These are phyloP conservation scores for Megalurothrips usitatus DNA, from an alignment of 2,888 invertebrate species.

Conservation along the genomic window DNA sequence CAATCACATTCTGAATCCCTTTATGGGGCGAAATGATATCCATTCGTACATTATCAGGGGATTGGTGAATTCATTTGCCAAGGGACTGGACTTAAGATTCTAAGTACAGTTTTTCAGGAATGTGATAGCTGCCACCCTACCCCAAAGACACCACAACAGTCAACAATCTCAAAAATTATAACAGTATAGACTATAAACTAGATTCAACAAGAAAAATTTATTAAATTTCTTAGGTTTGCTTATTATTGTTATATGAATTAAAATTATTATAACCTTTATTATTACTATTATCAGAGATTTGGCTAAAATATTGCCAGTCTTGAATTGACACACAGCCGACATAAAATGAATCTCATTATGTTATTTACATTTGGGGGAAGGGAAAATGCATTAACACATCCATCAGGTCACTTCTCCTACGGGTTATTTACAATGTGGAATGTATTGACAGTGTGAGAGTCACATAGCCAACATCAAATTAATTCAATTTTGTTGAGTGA, in stretches of 20 bases:
- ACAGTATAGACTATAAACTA: conserved; percentile 10
- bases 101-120: conserved; percentile 21
- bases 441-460: conserved; percentile 16
- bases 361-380: conserved; percentile 2
- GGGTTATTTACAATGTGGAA: neutral
- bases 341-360: conserved; percentile 17
- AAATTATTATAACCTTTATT: conserved; percentile 18
- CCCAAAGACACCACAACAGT: neutral
- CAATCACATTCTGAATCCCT: conserved; percentile 7
- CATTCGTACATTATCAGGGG: neutral
- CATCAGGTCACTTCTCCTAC: neutral
- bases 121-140: conserved; percentile 21
- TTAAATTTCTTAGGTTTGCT: neutral
- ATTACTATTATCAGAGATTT: conserved; percentile 27
- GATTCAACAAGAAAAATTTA: conserved; percentile 10
- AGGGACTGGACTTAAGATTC: neutral
- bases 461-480: neutral
- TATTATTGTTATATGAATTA: conserved; percentile 23
- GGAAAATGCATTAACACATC: neutral
- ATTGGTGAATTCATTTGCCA: neutral
- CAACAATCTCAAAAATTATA: conserved; percentile 15
- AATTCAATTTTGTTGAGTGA: neutral
- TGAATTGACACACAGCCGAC: conserved; percentile 22
- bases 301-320: conserved; percentile 26
- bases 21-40: neutral